Base-by-base conservation (phyloP, 2,888 invertebrate species). In the Pardosa pseudoannulata region DNA sequence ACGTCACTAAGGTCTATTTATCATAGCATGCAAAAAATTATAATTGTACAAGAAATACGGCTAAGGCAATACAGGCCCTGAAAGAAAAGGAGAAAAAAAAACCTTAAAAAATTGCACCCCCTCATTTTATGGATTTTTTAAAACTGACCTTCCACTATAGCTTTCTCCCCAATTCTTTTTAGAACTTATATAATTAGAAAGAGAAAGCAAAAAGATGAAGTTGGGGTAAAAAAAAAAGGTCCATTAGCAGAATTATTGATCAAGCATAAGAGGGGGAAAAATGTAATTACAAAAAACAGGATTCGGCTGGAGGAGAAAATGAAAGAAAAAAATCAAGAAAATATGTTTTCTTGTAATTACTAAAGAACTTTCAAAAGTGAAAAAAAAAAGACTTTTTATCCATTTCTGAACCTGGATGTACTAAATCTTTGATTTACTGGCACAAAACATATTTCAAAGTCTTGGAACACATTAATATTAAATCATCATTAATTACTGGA, bases 401-500 rank as follows among this genome's bases (percentile, higher is more conserved):
- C 27, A 70, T 79, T 79, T 65, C 39, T 72, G 79, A 62, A 79
- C 62, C 27, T 74, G 46, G 46, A 19, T 31, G 71, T 73, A 23
- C 41, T 31, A 27, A 78, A 78, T 68, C 73, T 83, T 85, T 85
- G 83, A 85, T 85, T 85, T 78, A 73, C 78, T 85, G 73, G 73
- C 73, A 32, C 68, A 31, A 46, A 67, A 73, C 78, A 85, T 85
- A 85, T 78, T 78, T 85, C 78, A 85, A 85, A 78, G 50, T 79
- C 78, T 72, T 71, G 65, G 65, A 78, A 72, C 56, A 29, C 83
- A 85, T 85, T 85, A 85, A 85, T 85, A 85, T 85, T 85, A 85
- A 85, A 85, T 85, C 83, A 85, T 85, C 83, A 85, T 85, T 85
- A 85, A 85, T 85, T 85, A 85, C 78, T 78, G 64, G 31, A 85